Base-by-base conservation (phyloP, 2,113 vertebrate genomes). In the Strigops habroptila region DNA sequence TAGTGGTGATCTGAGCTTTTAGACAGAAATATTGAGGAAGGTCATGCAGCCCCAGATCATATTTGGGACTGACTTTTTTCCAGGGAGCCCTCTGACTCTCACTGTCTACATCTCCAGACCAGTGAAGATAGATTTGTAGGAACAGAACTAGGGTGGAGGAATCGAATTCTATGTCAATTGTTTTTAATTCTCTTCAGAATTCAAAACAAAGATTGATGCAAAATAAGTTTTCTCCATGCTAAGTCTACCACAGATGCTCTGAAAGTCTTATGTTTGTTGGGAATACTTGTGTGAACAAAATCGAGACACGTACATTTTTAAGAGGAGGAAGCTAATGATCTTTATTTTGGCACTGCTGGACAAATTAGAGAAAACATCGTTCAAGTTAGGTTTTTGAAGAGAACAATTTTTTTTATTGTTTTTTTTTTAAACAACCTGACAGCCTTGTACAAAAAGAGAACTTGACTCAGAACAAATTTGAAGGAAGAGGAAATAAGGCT, bases 401-500 rank as follows among this genome's bases (percentile, higher is more conserved):
- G 14, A 93, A 62, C 7, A 77, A 78, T n/a, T 55, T 57, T 55
- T 53, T 55, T 33, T 44, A 51, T 10, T 1, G 10, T 9, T 41
- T 78, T 57, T 48, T 78, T 78, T 8, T 3, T 1, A 9, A 18
- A 19, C 88, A 90, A 69, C 41, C 49, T 88, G 71, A 63, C 71
- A 90, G 19, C 23, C 37, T 86, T 77, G 28, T 49, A 74, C 27
- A 44, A 73, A 90, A 95, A 70, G 37, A 88, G 24, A 86, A n/a
- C n/a, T 90, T 80, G 49, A 74, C 78, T 88, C 37, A 74, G 53
- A 88, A 83, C 70, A 59, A 88, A 95, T 83, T 51, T 91, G 77
- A 95, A 83, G 62, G 28, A 91, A 83, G 9, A 86, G 28, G 31
- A 95, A 94, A 94, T 69, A 79, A 92, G n/a, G 22, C 10, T 83